Evolutionary conservation across 2,113 vertebrate species (phyloP), one percentile per base, ranked within the genome.

Genomic region (Passer domesticus): DNA sequence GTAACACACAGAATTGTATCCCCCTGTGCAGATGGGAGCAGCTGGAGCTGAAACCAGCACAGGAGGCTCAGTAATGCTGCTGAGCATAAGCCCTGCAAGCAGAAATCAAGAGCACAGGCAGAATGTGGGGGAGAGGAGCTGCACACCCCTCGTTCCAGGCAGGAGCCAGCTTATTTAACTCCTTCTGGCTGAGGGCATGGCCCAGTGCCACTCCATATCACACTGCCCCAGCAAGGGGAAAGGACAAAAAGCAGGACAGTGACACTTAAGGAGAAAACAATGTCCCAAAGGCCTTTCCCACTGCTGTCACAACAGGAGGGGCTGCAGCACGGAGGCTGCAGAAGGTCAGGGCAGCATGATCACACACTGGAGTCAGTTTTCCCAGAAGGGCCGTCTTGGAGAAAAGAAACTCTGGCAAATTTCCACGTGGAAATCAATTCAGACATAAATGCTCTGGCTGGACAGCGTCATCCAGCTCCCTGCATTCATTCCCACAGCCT

Each of bases 1-100:
- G 69, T 0, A 68, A 62, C 56, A 10, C 6, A 43, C 73, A 84
- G 76, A 12, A 9, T 0, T 63, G 47, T 7, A 35, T 67, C 52
- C 46, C 21, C 22, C 5, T 2, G 77, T 55, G 64, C 95, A 96
- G 91, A 87, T 94, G 80, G 83, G 60, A 96, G 69, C 91, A 95
- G 94, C 91, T 96, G 92, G 87, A 92, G 86, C 91, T 81, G 50
- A 50, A 11, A 43, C 7, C 64, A 72, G 64, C 91, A 47, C 56
- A n/a, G 74, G 68, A 75, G 77, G 31, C 44, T 49, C 91, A 31
- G 60, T 2, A 16, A 27, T 3, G 62, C 31, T 72, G 87, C 56
- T 33, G 41, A 94, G 77, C 73, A 63, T 13, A 78, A 83, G 75
- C 63, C 43, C 77, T 80, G 56, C 60, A n/a, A 41, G 33, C 53